Evolutionary conservation across 2,888 invertebrate genomes (phyloP).

Genomic region (Apamea epomidion): DNA sequence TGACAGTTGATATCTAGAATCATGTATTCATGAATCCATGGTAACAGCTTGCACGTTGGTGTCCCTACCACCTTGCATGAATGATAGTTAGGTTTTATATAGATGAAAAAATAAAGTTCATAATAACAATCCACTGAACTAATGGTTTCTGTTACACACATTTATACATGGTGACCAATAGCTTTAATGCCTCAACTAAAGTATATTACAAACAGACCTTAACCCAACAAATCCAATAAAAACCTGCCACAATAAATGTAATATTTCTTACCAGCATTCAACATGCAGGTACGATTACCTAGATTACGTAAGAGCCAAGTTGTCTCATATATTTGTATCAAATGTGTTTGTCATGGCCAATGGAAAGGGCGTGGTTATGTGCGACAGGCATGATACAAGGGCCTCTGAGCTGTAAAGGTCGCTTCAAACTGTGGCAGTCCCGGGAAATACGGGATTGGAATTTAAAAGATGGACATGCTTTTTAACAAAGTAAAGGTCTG

Average conservation of each 20-base stretch:
- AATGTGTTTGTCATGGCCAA: slow-evolving; percentile 62
- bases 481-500: too few relatives aligned
- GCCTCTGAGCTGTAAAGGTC: slow-evolving; percentile 29
- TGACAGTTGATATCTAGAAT: too few relatives aligned
- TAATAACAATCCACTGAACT: not conserved
- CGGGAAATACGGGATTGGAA: slow-evolving; percentile 1
- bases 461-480: not conserved
- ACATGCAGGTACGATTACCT: not conserved
- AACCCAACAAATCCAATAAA: slow-evolving; percentile 23
- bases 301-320: slow-evolving; percentile 44
- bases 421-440: slow-evolving; percentile 14
- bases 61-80: too few relatives aligned
- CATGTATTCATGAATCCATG: too few relatives aligned
- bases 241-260: not conserved
- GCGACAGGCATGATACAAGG: slow-evolving; percentile 35
- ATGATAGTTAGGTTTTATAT: not conserved
- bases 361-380: slow-evolving; percentile 52
- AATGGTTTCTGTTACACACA: not conserved
- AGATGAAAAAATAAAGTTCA: not conserved
- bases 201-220: not conserved
- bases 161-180: not conserved
- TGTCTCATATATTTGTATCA: slow-evolving; percentile 39
- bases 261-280: slow-evolving; percentile 5
- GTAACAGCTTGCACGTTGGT: too few relatives aligned
- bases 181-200: not conserved